phyloP scores from a whole-genome alignment of 2,888 invertebrate genomes.

The Acronicta psi region DNA sequence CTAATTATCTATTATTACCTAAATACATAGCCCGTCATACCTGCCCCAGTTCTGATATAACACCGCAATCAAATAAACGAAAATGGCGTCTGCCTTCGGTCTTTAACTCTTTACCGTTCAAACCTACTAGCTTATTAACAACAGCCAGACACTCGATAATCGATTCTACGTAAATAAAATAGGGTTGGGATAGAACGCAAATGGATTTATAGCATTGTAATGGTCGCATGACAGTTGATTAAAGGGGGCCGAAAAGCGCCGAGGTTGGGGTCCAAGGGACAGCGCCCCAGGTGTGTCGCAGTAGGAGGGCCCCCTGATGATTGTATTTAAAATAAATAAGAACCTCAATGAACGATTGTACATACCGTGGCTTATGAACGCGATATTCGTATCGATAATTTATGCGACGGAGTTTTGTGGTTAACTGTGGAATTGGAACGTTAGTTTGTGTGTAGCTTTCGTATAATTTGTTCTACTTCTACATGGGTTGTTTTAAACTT shows the following conservation, averaged over 20 bases:
- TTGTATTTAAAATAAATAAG: slow-evolving; percentile 89
- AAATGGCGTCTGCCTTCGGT: slow-evolving; percentile 74
- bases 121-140: slow-evolving; percentile 49
- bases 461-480: slow-evolving; percentile 6
- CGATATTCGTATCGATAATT: slow-evolving; percentile 64
- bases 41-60: slow-evolving; percentile 79
- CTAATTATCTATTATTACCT: slow-evolving; percentile 56
- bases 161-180: slow-evolving; percentile 32
- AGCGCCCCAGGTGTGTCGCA: slow-evolving; percentile 83
- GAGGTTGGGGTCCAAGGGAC: slow-evolving; percentile 86
- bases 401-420: slow-evolving; percentile 56
- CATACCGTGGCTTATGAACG: slow-evolving; percentile 76
- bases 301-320: slow-evolving; percentile 87
- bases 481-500: neutral
- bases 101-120: slow-evolving; percentile 65
- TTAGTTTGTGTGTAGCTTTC: slow-evolving; percentile 26
- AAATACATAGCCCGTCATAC: slow-evolving; percentile 73
- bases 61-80: slow-evolving; percentile 80
- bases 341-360: slow-evolving; percentile 89
- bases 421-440: slow-evolving; percentile 47
- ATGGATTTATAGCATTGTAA: slow-evolving; percentile 76
- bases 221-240: slow-evolving; percentile 87
- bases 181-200: slow-evolving; percentile 22
- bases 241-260: slow-evolving; percentile 87
- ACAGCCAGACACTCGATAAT: slow-evolving; percentile 38